These are phyloP conservation scores for Tetramorium simillimum DNA, from an alignment of 1,140 invertebrate genomes.

Conservation along the genomic window DNA sequence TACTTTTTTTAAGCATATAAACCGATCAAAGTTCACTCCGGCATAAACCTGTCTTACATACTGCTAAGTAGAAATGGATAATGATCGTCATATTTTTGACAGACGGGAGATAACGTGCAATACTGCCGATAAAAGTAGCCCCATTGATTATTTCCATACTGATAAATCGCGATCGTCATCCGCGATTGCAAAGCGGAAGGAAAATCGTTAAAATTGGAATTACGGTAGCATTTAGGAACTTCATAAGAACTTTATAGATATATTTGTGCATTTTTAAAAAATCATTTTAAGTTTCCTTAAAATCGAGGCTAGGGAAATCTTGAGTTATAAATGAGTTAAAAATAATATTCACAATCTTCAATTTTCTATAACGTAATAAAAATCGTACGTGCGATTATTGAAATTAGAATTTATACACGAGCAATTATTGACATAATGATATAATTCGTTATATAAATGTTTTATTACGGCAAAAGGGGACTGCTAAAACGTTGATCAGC, in stretches of 20 bases:
- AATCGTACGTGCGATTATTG: not conserved
- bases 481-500: not conserved
- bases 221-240: not conserved
- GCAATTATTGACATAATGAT: not conserved
- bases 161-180: not conserved
- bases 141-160: not conserved
- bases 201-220: not conserved
- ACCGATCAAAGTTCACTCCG: not conserved
- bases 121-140: not conserved
- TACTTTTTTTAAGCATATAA: slow-evolving; percentile 13
- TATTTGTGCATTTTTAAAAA: not conserved
- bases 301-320: not conserved
- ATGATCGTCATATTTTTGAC: not conserved
- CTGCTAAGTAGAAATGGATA: not conserved
- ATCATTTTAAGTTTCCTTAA: not conserved
- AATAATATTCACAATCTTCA: not conserved
- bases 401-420: not conserved
- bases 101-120: not conserved
- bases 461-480: not conserved
- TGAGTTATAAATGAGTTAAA: not conserved
- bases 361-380: not conserved
- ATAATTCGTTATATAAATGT: not conserved
- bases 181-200: not conserved
- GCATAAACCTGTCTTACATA: slow-evolving; percentile 24
- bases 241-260: not conserved